Evolutionary conservation across 2,113 vertebrate species (phyloP), one percentile per base, ranked within the genome.

Genomic region (Brachyhypopomus occidentalis): DNA sequence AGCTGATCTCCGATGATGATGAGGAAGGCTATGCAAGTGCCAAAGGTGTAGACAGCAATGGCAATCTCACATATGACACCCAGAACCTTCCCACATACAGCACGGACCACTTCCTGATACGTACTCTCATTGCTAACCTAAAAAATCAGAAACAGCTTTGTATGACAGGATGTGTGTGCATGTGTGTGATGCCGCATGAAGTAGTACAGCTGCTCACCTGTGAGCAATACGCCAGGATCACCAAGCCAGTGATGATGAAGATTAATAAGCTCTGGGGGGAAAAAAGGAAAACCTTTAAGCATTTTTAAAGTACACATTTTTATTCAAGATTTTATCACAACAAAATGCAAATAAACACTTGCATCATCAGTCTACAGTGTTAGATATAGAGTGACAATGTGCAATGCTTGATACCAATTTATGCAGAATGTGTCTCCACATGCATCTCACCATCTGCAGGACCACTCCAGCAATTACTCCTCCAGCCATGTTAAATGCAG

Each of bases 1-100:
- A 98, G 90, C 87, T 99, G 98, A 89, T 99, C 98, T 52, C 97
- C 98, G 0, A 99, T 98, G 89, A 99, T 98, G 87, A 99, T 99
- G 76, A 99, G 96, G 91, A 99, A 99, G 81, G 98, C 95, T 0
- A 98, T 99, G 89, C 97, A 99, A 41, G 98, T 99, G 84, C 98
- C 97, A 0, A 99, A 99, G 67, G 98, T 98, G 90, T 99, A 99
- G 84, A 98, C 71, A 0, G 95, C 97, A 0, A 99, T 99, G 85
- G 95, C 92, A 16, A 98, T 89, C 88, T 99, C 97, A 0, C 97
- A 99, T 2, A 97, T 55, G 80, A 97, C 90, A 0, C 98, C 98
- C 0, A 95, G 91, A 60, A 96, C 92, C 81, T 94, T 95, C 72
- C 98, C 97, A 0, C 98, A 99, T 5, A 96, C 93, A 0, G 96